phyloP scores from a whole-genome alignment of 1,140 invertebrate species.

The Cepaea nemoralis region DNA sequence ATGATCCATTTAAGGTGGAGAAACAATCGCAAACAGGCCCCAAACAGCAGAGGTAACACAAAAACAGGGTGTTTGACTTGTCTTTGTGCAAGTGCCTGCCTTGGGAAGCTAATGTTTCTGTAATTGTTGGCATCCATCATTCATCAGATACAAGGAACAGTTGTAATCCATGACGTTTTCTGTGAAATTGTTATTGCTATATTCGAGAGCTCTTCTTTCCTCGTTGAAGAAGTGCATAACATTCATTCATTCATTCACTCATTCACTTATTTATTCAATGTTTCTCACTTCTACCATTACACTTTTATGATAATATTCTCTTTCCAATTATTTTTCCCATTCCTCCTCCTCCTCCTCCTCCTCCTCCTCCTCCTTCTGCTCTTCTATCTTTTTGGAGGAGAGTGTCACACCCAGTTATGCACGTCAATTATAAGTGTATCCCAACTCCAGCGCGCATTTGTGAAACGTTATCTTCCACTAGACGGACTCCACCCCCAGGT shows the following conservation, averaged over 20 bases:
- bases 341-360: no score
- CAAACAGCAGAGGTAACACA: slow-evolving; percentile 1
- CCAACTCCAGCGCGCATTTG: no score
- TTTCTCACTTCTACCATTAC: no score
- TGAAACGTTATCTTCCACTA: no score
- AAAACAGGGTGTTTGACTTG: background rate
- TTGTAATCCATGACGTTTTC: background rate
- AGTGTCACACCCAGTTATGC: no score
- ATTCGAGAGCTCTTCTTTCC: background rate
- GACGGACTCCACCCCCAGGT: no score
- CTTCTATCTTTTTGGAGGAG: no score
- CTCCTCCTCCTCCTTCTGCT: no score
- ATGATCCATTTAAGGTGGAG: background rate
- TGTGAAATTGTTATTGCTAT: background rate
- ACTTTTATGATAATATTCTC: no score
- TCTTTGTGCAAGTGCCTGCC: background rate
- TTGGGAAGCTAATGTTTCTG: background rate
- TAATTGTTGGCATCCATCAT: background rate
- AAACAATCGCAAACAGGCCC: background rate
- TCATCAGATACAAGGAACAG: background rate
- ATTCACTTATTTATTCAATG: background rate
- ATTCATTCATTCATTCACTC: background rate
- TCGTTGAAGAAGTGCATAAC: background rate
- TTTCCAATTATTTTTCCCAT: no score
- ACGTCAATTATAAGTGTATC: no score